Base-by-base conservation (phyloP, 2,888 invertebrate species). In the Fragum whitleyi region DNA sequence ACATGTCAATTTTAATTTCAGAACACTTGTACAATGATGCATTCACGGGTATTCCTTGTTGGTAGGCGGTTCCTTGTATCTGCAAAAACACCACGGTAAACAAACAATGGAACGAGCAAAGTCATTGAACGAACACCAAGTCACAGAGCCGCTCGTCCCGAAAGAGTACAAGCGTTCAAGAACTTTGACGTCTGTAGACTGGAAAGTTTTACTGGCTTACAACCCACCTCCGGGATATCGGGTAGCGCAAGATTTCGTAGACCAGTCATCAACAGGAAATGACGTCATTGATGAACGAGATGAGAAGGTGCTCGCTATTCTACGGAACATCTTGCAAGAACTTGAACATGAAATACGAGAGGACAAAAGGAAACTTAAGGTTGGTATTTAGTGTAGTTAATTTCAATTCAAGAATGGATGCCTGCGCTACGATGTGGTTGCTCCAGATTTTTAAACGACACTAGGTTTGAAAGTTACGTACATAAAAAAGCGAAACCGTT, bases 281-380 rank as follows among this genome's bases (percentile, higher is more conserved):
- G 62, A 51, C 29, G 32, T 42, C 62, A 42, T 21, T 19, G 47
- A 65, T 29, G 76, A 73, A 28, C 36, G 51, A 2, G 72, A 83
- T 16, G 79, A 77, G 57, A 74, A 74, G 69, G 83, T 83, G 59
- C 42, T 79, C 11, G 69, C 16, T 9, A 83, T 83, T 59, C 62
- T 81, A 28, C 81, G 53, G 51, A 79, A 81, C 59, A 81, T 81
- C 39, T 69, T 85, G 65, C 77, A 67, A 23, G 73, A 81, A 65
- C 62, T 81, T 29, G 85, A 81, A 68, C 62, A 55, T 21, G 77
- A 81, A 39, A 81, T 85, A 19, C 65, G 74, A 53, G 65, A 79
- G 16, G 79, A 79, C 23, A 77, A 55, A 61, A 28, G 23, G 47
- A 67, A 70, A 53, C 65, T 83, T 3, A 77, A 77, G 79, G 83